Percentiles rank a stretch among this genome's conserved stretches.
Conservation (phyloP, 2,113 vertebrate genomes). For the Brachyhypopomus gauderio region DNA sequence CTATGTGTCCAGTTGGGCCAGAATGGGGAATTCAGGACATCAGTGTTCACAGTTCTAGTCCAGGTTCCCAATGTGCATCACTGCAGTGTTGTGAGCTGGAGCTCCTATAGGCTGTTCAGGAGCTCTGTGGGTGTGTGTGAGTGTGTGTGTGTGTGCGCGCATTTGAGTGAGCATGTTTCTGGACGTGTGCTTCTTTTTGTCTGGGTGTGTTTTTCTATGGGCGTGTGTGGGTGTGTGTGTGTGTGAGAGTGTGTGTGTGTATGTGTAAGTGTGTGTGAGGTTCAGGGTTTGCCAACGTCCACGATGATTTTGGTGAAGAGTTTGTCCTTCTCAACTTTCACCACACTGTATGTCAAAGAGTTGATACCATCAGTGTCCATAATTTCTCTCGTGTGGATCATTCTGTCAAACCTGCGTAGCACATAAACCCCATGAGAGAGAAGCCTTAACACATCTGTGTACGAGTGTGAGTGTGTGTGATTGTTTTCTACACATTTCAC, state of each 20-base stretch:
- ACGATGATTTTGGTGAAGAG: slow-evolving; percentile 84
- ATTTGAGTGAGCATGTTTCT: slow-evolving; percentile 13
- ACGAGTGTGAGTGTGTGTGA: not conserved
- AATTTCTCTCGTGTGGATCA: slow-evolving; percentile 77
- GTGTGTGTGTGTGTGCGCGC: slow-evolving; percentile 20
- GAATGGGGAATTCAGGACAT: too few relatives aligned
- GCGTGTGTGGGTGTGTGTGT: too few relatives aligned
- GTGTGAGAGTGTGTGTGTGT: slow-evolving; percentile 8
- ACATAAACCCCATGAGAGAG: not conserved
- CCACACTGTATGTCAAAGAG: slow-evolving; percentile 75
- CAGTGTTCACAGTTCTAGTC: too few relatives aligned
- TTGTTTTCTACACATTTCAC: slow-evolving; percentile 55
- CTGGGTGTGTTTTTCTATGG: slow-evolving; percentile 11
- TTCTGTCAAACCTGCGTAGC: slow-evolving; percentile 76
- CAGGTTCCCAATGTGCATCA: too few relatives aligned
- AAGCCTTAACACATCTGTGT: not conserved
- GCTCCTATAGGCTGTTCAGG: not conserved
- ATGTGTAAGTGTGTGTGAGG: not conserved
- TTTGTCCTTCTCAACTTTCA: slow-evolving; percentile 70
- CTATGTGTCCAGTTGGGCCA: too few relatives aligned
- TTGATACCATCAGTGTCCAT: slow-evolving; percentile 82
- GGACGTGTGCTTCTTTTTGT: too few relatives aligned
- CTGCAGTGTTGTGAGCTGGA: not conserved
- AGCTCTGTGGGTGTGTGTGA: not conserved
- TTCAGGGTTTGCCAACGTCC: slow-evolving; percentile 74